Evolutionary conservation across 2,113 vertebrate species (phyloP), one percentile per base, ranked within the genome.

Genomic region (Corythornis madagascariensis): DNA sequence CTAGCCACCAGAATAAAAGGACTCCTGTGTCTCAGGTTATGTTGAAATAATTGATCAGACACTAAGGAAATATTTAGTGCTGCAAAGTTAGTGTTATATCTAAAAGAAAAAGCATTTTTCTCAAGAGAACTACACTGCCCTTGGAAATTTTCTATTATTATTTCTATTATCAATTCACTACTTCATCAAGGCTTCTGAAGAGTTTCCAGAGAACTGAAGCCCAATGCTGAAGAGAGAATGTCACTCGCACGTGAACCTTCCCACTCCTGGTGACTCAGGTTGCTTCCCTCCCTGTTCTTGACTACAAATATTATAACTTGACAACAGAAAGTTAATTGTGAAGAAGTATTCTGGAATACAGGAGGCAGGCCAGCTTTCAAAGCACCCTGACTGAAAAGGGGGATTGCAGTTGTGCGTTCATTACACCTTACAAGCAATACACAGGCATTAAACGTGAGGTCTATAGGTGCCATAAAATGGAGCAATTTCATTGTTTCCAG

Each of bases 171-270:
- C 16, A 9, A 85, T 57, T 38, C 47, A 21, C n/a, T 26, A 12
- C 24, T 69, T n/a, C 28, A 13, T 38, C 45, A 77, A 63, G 21
- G 26, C 7, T 86, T 67, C 60, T 63, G 40, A 24, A 79, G 25
- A 14, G 13, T 55, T 92, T 38, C 70, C 61, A 38, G 1, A 35
- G 60, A 55, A 17, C 3, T 22, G 14, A 25, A 59, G 33, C 33
- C 35, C 29, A 56, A 0, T 1, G 11, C 10, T 6, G 4, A 10
- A 31, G 21, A 53, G 20, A 29, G 6, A 78, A 31, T 11, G 20
- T 10, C 26, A 14, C 35, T 47, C 1, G 0, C 52, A 10, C 0
- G 0, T 11, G 19, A 50, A 15, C 53, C 13, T 43, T 64, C 48
- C n/a, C 24, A n/a, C 24, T 45, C 1, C 0, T 6, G 69, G 60